Evolutionary conservation across 2,113 vertebrate species (phyloP).

Genomic region (Heptranchias perlo): DNA sequence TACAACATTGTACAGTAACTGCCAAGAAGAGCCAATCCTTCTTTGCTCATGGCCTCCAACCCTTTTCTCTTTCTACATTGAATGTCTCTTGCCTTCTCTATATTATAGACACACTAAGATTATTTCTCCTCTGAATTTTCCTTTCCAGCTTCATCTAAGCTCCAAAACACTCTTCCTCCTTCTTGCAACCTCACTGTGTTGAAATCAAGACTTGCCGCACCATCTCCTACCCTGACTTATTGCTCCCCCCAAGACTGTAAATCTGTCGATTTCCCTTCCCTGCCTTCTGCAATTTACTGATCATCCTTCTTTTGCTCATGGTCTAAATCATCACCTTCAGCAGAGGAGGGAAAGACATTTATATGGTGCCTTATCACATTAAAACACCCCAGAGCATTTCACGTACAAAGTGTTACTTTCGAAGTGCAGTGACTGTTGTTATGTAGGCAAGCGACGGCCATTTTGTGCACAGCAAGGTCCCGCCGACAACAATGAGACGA

Average conservation of each 20-base stretch:
- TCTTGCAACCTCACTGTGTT: neutral
- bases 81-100: neutral
- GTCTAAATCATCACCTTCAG: neutral
- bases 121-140: neutral
- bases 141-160: neutral
- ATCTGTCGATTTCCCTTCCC: too few relatives aligned
- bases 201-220: neutral
- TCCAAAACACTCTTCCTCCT: neutral
- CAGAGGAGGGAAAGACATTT: neutral
- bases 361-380: neutral
- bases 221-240: neutral
- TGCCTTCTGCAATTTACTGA: neutral
- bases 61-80: neutral
- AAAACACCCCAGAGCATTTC: neutral
- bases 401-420: neutral
- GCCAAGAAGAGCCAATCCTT: neutral
- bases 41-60: neutral
- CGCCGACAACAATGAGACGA: neutral
- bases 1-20: neutral
- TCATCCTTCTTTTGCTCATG: too few relatives aligned
- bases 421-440: neutral
- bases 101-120: neutral
- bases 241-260: neutral
- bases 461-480: neutral
- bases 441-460: neutral